Base-by-base conservation (phyloP, 1,140 invertebrate genomes). In the Zelostemma sp. region DNA sequence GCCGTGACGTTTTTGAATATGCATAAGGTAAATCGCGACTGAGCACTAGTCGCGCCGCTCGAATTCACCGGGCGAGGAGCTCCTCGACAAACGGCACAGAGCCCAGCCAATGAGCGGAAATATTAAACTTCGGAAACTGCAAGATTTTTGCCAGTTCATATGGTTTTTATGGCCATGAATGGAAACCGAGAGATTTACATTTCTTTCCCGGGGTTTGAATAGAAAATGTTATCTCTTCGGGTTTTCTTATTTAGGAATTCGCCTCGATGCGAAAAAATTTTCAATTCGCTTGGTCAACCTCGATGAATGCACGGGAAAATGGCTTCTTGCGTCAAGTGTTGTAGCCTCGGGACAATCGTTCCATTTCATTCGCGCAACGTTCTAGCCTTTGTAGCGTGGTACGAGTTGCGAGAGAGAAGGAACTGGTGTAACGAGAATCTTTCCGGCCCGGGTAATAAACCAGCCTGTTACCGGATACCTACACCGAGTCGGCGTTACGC, bases 1-100 rank as follows among this genome's bases (percentile, higher is more conserved):
- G 55, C 56, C 62, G 40, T 55, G 17, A 66, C 57, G 45, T 71
- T 73, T 70, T 53, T 72, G 68, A 75, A 79, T 76, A 77, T 78
- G 60, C 69, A 75, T 77, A 73, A 73, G 59, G 55, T 58, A 49
- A 54, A 55, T 49, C 41, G 48, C 65, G 53, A 53, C 38, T 57
- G 40, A 59, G 12, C 48, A 33, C 25, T 33, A 9, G 43, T 53
- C 41, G 43, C 49, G 41, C 35, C 49, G 25, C 53, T 25, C 3
- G 21, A 51, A 57, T 51, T 58, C 18, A 15, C 11, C 40, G 46
- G 17, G 1, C 41, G 6, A 47, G 50, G 17, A 25, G 11, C 41
- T 54, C 33, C 19, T 28, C 14, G 18, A 54, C 11, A 48, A 59
- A 58, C 53, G 40, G 53, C 19, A 43, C 41, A 9, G n/a, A 25